These are phyloP conservation scores for Procavia capensis DNA, from an alignment of 2,113 vertebrate species.

Conservation along the genomic window DNA sequence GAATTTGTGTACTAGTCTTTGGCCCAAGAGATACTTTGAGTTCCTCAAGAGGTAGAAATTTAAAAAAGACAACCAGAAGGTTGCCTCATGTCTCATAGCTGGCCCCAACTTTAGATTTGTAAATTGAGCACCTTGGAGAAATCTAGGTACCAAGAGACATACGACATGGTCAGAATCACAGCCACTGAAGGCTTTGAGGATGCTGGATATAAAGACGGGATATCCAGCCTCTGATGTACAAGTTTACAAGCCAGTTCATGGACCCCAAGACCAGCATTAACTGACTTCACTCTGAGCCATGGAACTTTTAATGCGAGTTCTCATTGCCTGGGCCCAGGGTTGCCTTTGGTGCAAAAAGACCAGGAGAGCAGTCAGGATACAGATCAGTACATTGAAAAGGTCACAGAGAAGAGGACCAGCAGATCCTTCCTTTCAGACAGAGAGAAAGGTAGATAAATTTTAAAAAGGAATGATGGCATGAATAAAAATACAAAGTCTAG, in stretches of 20 bases:
- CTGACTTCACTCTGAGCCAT: not conserved
- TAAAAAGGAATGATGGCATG: accelerated
- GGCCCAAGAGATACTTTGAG: not conserved
- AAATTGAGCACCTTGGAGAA: not conserved
- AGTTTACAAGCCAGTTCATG: not conserved
- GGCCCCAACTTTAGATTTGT: not conserved
- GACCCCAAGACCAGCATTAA: not conserved
- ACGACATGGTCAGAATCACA: not conserved
- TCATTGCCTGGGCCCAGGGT: accelerated
- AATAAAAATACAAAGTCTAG: not conserved
- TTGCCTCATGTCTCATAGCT: not conserved
- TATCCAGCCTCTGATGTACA: not conserved
- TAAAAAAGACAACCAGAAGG: not conserved
- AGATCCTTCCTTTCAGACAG: not conserved
- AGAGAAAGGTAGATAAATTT: not conserved
- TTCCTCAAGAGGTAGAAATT: not conserved
- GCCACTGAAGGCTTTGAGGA: too few species aligned
- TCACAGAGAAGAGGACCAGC: not conserved
- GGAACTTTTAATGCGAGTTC: not conserved
- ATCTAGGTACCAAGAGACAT: not conserved
- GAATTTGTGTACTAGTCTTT: not conserved
- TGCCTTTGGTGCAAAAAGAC: not conserved
- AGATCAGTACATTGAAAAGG: not conserved
- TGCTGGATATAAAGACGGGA: not conserved
- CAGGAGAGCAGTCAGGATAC: not conserved